Evolutionary conservation across 2,797 vertebrate species (phyloP).

Genomic region (Gadopsis marmoratus): DNA sequence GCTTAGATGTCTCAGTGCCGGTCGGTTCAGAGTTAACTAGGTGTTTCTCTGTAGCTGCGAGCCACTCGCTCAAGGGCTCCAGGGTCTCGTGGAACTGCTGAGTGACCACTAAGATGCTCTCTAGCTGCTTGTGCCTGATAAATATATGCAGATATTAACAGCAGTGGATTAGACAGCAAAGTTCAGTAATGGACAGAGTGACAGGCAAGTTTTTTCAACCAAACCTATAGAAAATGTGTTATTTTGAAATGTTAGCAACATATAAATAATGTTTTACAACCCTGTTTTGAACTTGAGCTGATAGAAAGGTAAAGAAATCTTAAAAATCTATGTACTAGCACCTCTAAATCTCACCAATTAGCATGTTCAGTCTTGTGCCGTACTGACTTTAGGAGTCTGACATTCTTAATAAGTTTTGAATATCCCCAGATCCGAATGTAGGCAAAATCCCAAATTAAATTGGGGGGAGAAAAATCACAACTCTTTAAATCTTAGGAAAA

Average conservation of each 20-base stretch:
- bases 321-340: too few species aligned
- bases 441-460: conserved; percentile 1
- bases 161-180: conserved; percentile 10
- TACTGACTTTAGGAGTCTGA: neutral
- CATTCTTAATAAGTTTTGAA: neutral
- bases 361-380: too few species aligned
- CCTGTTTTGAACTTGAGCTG: neutral
- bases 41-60: conserved; percentile 90
- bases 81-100: conserved; percentile 96
- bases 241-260: neutral
- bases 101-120: conserved; percentile 93
- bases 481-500: neutral
- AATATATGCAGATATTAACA: conserved; percentile 16
- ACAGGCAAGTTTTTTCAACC: neutral
- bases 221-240: neutral
- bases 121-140: conserved; percentile 92
- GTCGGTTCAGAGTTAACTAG: conserved; percentile 93
- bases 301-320: neutral
- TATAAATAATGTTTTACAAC: neutral
- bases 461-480: neutral
- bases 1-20: conserved; percentile 92
- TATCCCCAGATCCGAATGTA: neutral
- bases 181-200: neutral
- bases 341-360: too few species aligned
- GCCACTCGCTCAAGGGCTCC: conserved; percentile 94